Evolutionary conservation across 2,113 vertebrate species (phyloP).

Genomic region (Bettongia penicillata): DNA sequence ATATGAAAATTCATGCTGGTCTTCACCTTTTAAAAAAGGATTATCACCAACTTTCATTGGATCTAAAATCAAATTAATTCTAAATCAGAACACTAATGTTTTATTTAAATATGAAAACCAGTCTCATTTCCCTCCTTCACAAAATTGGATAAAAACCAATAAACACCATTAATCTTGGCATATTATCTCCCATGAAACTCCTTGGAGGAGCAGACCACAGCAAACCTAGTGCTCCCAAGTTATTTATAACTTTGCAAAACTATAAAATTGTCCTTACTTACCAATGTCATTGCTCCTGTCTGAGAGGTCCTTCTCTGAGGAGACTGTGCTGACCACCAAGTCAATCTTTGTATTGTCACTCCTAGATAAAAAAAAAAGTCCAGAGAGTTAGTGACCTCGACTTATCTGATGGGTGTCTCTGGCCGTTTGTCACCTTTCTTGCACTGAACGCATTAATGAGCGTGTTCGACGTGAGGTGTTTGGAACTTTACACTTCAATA

Average conservation of each 20-base stretch:
- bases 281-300: conserved; percentile 94
- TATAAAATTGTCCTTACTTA: conserved; percentile 85
- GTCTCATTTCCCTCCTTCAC: conserved; percentile 23
- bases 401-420: conserved; percentile 33
- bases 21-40: conserved; percentile 19
- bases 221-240: conserved; percentile 40
- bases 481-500: conserved; percentile 22
- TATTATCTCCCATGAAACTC: conserved; percentile 37
- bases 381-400: conserved; percentile 56
- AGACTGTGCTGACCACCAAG: conserved; percentile 83
- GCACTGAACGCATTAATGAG: conserved; percentile 21
- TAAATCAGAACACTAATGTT: conserved; percentile 5
- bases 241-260: conserved; percentile 59
- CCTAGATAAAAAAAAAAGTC: conserved; percentile 87
- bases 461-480: background rate
- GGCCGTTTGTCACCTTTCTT: conserved; percentile 43
- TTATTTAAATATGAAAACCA: conserved; percentile 13
- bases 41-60: conserved; percentile 29
- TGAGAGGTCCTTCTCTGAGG: conserved; percentile 90
- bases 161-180: conserved; percentile 12
- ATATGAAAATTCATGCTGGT: conserved; percentile 8
- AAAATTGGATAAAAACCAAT: conserved; percentile 23
- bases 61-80: conserved; percentile 18
- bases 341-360: conserved; percentile 95
- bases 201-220: conserved; percentile 38